Evolutionary conservation across 1,140 invertebrate species (phyloP).

Genomic region (Periplaneta americana): DNA sequence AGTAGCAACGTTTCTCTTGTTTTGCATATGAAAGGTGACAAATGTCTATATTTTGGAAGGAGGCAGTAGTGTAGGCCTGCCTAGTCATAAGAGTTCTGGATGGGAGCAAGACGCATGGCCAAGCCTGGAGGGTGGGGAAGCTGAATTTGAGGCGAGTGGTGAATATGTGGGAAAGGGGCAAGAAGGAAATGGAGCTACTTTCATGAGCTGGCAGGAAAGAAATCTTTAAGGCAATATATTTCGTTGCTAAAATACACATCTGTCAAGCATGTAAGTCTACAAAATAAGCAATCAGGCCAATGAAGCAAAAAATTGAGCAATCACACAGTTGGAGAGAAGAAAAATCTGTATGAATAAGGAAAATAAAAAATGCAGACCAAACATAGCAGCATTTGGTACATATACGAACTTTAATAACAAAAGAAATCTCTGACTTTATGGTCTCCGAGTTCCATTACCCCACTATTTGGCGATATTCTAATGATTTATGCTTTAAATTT

Average conservation of each 20-base stretch:
- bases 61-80: not conserved
- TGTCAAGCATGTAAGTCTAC: not conserved
- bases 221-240: not conserved
- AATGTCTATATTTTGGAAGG: constrained; percentile 16
- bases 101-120: not conserved
- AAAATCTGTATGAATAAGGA: too few relatives aligned
- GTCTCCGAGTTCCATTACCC: too few relatives aligned
- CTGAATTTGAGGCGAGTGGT: too few relatives aligned
- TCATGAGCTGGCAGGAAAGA: not conserved
- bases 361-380: too few relatives aligned
- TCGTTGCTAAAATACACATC: not conserved
- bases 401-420: too few relatives aligned
- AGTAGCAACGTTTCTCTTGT: constrained; percentile 12
- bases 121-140: not conserved
- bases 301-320: not conserved
- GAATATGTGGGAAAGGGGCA: not conserved
- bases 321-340: too few relatives aligned
- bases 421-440: too few relatives aligned
- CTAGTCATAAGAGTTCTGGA: not conserved
- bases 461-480: too few relatives aligned
- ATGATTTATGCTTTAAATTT: too few relatives aligned
- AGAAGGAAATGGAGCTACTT: not conserved
- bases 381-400: too few relatives aligned
- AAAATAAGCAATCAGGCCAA: not conserved
- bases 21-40: constrained; percentile 21